Evolutionary conservation across 2,113 vertebrate species (phyloP).

Genomic region (Cyprinodon brontotheroides): DNA sequence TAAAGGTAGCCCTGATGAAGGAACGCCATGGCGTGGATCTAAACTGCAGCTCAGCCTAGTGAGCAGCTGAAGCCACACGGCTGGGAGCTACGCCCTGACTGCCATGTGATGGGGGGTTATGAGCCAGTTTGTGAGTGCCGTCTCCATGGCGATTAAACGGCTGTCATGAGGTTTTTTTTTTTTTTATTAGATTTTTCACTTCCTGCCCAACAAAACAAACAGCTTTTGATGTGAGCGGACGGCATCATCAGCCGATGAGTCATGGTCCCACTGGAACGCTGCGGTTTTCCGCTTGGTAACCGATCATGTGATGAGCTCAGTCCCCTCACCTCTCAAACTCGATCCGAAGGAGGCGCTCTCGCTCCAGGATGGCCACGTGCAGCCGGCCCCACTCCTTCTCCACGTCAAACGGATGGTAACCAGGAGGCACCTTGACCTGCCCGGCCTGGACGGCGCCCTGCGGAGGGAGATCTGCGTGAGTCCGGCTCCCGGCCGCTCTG

Average conservation of each 20-base stretch:
- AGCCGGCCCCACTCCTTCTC: conserved; percentile 97
- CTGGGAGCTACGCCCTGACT: conserved; percentile 37
- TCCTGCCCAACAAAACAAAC: conserved; percentile 26
- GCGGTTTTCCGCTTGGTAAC: conserved; percentile 30
- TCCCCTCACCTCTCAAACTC: conserved; percentile 85
- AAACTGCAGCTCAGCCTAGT: not conserved
- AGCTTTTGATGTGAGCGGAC: conserved; percentile 11
- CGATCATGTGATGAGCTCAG: conserved; percentile 26
- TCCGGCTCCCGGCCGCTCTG: not conserved
- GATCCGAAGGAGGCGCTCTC: conserved; percentile 87
- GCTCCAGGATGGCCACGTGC: conserved; percentile 90
- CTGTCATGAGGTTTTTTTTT: conserved; percentile 45
- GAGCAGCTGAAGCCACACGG: not conserved
- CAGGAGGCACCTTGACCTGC: conserved; percentile 87
- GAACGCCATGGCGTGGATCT: conserved; percentile 71
- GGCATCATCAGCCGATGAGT: conserved; percentile 46
- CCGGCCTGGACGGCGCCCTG: conserved; percentile 87
- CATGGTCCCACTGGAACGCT: conserved; percentile 37
- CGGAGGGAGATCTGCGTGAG: not conserved
- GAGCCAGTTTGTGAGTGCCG: conserved; percentile 2
- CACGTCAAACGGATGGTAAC: conserved; percentile 91
- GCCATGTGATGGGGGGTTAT: conserved; percentile 48
- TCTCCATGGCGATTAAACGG: conserved; percentile 10
- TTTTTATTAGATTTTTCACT: conserved; percentile 9
- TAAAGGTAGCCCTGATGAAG: conserved; percentile 70